Evolutionary conservation across 2,113 vertebrate species (phyloP).

Genomic region (Chloropsis cyanopogon): DNA sequence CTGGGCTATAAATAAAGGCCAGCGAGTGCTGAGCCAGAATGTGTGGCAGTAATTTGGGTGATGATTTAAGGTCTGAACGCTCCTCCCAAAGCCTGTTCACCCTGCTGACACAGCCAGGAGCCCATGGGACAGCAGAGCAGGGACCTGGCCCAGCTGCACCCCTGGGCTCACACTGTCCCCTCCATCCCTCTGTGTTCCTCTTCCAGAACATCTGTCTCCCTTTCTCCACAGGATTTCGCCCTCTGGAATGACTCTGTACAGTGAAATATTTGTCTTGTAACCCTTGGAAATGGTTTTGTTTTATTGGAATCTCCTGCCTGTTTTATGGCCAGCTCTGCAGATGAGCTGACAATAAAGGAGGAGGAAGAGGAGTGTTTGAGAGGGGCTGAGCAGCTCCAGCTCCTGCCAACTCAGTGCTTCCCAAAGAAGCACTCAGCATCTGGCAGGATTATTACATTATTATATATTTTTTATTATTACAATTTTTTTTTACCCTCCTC

Average conservation of each 20-base stretch:
- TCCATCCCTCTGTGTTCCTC: neutral
- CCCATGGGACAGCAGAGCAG: neutral
- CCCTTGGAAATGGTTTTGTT: neutral
- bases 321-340: neutral
- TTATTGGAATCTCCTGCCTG: neutral
- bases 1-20: neutral
- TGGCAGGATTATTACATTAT: neutral
- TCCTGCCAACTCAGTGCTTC: neutral
- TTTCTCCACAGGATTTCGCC: neutral
- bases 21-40: neutral
- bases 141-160: neutral
- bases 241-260: neutral
- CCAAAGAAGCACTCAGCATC: neutral
- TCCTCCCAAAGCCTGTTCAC: neutral
- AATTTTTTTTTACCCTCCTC: neutral
- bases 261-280: neutral
- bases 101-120: neutral
- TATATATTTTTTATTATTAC: too few species aligned
- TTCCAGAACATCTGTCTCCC: neutral
- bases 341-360: neutral
- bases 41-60: neutral
- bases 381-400: neutral
- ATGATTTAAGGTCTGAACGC: neutral
- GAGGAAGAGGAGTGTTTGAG: neutral
- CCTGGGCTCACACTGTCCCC: neutral